Base-by-base conservation (phyloP, 2,797 vertebrate genomes). In the Molossus alvarezi region DNA sequence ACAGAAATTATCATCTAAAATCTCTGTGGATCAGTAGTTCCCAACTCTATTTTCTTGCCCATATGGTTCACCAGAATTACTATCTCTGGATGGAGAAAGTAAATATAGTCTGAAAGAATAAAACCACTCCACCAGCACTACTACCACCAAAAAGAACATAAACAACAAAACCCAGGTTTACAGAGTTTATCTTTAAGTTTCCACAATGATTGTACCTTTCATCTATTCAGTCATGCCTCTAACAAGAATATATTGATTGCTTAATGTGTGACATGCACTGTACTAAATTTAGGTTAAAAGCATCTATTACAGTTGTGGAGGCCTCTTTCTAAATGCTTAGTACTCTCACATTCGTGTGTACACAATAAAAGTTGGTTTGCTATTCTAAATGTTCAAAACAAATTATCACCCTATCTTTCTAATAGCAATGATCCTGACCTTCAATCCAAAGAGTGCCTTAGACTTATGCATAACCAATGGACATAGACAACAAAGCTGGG, bases 351-450 rank as follows among this genome's bases (percentile, higher is more conserved):
- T 90, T 73, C 37, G 57, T n/a, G 27, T 7, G 23, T 23, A 79
- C 21, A 69, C 18, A 45, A 27, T 18, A 29, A 87, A 85, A 91
- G 13, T 72, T 87, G 57, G 27, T 37, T 87, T 91, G 25, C 48
- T n/a, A 73, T 82, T 86, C 37, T 27, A 51, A 83, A 71, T 62
- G 41, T 82, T 96, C 84, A 94, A 33, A 96, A 93, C 69, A 81
- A 62, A 29, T 29, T 62, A 57, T 62, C 1, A 33, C 9, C 12
- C 11, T 92, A 7, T 18, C 25, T 93, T 91, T 77, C 84, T 58
- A 92, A 58, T 17, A 37, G 27, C 27, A 91, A 90, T 90, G 88
- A 48, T 15, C 9, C n/a, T 92, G 53, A 81, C 88, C 88, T 88
- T 87, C 29, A 85, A 91, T 81, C 64, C 55, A 69, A 60, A 64